Evolutionary conservation across 2,888 invertebrate genomes (phyloP).

Genomic region (Linnaemya tessellans): DNA sequence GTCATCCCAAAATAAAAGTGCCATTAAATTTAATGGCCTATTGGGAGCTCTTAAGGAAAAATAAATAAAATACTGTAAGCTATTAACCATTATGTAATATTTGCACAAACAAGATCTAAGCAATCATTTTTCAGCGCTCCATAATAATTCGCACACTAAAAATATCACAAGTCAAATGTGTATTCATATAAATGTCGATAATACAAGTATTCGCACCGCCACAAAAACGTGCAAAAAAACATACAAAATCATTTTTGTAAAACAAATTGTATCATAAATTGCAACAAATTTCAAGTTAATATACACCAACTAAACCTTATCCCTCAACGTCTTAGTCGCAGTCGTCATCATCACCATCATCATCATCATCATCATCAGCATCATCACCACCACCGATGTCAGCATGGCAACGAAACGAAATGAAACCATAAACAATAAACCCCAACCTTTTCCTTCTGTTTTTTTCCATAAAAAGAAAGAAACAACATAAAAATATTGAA

Average conservation of each 20-base stretch:
- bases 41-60: conserved; percentile 28
- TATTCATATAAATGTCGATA: background rate
- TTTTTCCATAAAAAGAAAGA: background rate
- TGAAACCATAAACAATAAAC: conserved; percentile 57
- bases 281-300: conserved; percentile 64
- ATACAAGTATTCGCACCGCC: background rate
- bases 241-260: conserved; percentile 53
- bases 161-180: conserved; percentile 4
- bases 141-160: conserved; percentile 8
- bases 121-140: conserved; percentile 23
- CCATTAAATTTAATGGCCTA: conserved; percentile 28
- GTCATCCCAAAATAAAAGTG: conserved; percentile 13
- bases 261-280: conserved; percentile 68
- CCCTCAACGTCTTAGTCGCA: conserved; percentile 28
- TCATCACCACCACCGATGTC: background rate
- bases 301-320: conserved; percentile 45
- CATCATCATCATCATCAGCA: background rate
- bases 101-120: conserved; percentile 15
- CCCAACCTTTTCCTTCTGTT: conserved; percentile 15
- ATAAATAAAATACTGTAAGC: conserved; percentile 12
- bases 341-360: conserved; percentile 7
- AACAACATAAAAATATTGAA: conserved; percentile 33
- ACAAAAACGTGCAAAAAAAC: conserved; percentile 10
- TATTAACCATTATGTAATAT: conserved; percentile 33
- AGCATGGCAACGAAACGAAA: conserved; percentile 37